phyloP scores from a whole-genome alignment of 2,888 invertebrate genomes.

The Euzetes globulus region DNA sequence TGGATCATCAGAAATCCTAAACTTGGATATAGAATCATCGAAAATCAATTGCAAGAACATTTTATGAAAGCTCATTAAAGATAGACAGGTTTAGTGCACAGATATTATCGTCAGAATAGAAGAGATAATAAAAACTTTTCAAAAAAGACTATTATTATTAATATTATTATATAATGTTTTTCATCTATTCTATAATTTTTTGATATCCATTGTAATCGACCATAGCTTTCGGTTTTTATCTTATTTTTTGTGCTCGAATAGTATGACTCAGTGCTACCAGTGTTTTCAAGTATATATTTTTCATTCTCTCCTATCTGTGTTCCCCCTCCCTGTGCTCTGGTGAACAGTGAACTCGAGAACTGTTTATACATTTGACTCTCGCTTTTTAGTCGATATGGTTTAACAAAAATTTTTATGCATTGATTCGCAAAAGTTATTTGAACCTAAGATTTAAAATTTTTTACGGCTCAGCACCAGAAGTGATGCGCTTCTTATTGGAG shows the following conservation, averaged over 20 bases:
- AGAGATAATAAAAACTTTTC: too few species aligned
- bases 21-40: background rate
- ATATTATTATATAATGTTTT: too few species aligned
- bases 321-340: background rate
- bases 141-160: too few species aligned
- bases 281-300: background rate
- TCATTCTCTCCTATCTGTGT: too few species aligned
- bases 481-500: background rate
- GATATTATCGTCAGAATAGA: too few species aligned
- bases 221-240: too few species aligned
- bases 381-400: background rate
- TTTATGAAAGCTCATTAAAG: background rate
- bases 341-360: background rate
- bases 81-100: too few species aligned
- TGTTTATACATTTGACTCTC: background rate
- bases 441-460: constrained; percentile 4
- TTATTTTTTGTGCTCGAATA: too few species aligned
- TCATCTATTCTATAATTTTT: too few species aligned
- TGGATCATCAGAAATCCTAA: background rate
- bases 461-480: background rate
- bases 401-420: constrained; percentile 8
- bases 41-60: background rate
- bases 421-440: constrained; percentile 8
- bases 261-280: background rate
- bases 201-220: too few species aligned